A percentile compares a stretch with the other conserved stretches of the same genome.
phyloP scores from a whole-genome alignment of 2,888 invertebrate species.

The Onchidella celtica region DNA sequence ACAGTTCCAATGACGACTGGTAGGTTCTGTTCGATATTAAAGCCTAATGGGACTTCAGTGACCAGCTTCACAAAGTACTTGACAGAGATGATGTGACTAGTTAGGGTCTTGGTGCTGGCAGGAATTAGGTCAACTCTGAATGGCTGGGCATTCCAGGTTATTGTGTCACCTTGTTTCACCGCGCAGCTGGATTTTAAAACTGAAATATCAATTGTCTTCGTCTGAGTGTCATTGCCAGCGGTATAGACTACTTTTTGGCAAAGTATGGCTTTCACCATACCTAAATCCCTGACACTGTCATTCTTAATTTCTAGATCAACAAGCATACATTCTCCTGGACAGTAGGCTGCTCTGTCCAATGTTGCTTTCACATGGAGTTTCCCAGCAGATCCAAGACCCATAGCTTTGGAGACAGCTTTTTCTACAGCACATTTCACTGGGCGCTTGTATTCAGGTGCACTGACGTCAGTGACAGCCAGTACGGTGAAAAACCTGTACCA shows the following conservation, averaged over 20 bases:
- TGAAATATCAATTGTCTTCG: neutral
- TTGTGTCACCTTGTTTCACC: neutral
- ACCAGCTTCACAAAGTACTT: neutral
- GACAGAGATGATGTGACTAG: neutral
- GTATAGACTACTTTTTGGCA: neutral
- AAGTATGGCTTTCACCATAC: neutral
- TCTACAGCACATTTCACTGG: neutral
- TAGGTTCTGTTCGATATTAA: neutral
- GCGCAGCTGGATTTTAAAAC: neutral
- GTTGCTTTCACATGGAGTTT: neutral
- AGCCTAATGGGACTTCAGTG: neutral
- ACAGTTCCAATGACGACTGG: neutral
- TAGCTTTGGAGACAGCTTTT: neutral
- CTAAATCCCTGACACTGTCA: neutral
- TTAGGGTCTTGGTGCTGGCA: neutral
- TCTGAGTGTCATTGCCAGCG: neutral
- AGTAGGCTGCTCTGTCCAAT: neutral
- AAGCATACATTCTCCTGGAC: neutral
- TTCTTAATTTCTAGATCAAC: neutral
- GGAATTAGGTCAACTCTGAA: neutral
- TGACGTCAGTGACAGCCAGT: neutral
- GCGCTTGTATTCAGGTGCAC: neutral
- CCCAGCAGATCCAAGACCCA: neutral
- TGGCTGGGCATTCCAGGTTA: neutral
- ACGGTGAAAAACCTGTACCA: neutral